Evolutionary conservation across 2,888 invertebrate genomes (phyloP), one percentile per base, ranked within the genome.

Genomic region (Lymantria dispar): DNA sequence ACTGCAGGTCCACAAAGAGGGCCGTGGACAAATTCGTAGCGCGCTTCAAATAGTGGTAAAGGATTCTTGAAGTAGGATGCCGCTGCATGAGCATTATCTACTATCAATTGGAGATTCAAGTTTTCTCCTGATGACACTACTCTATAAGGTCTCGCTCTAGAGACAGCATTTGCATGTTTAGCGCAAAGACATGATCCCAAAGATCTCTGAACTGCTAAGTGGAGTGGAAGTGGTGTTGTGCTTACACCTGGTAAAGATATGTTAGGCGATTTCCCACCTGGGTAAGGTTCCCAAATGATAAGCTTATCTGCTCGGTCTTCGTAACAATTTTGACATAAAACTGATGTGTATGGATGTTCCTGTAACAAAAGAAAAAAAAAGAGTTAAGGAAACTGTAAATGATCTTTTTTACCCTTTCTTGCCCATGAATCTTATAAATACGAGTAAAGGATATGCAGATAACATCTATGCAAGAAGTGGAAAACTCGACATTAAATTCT

Each of bases 11-110:
- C 97, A 74, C 97, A 97, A 0, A 97, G 87, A 0, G 97, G 97
- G 0, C 97, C 97, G 68, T 98, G 97, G 0, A 97, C 96, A 73
- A 98, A 98, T 76, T 97, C 96, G 76, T 96, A 98, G 7, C 94
- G 93, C 0, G 97, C 98, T 80, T 97, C 95, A 74, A 98, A 97
- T 5, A 98, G 90, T 0, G 97, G 95, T 36, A 94, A 93, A 2
- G 95, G 93, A 71, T 97, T 96, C 78, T 97, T 97, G 85, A 97
- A 98, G 80, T 97, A 97, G 47, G 96, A 97, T 0, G 95, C 93
- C 0, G 97, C 96, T 3, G 97, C 96, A 71, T 97, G 96, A 11
- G 95, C 95, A 11, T 95, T 95, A 70, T 97, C 97, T 0, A 98
- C 94, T 39, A 96, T 94, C 62, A 98, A 91, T 72, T 96, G 96